Base-by-base conservation (phyloP, 2,797 vertebrate genomes). In the Sebastiscus tertius region DNA sequence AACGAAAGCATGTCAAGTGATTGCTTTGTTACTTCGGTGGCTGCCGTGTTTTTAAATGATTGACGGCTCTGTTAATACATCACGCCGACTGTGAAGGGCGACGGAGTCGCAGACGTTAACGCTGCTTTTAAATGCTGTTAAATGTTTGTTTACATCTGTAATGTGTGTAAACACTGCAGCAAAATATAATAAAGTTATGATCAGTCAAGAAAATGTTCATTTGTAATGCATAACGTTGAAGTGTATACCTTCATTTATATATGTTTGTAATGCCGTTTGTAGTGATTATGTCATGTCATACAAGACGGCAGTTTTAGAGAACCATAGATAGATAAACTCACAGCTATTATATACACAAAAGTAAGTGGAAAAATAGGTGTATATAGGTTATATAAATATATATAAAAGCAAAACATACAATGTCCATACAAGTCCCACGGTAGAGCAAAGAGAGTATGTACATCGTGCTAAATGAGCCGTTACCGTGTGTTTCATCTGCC, bases 1-100 rank as follows among this genome's bases (percentile, higher is more conserved):
- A 81, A 72, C 27, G 52, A 16, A 79, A 79, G 75, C 34, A 5
- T 63, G 74, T 83, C 61, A 55, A 77, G 78, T 81, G 78, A 87
- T 87, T 79, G 74, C 79, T 59, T 61, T n/a, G 54, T 59, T 54
- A 62, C 24, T 13, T 24, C 24, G 14, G 4, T 2, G 42, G 27
- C 46, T 65, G 22, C 36, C 4, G 14, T 26, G 27, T 54, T 75
- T 31, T 34, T 33, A 54, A 56, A 31, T 60, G 80, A 66, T 16
- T 54, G 66, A 24, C 60, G 26, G 55, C n/a, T 56, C 13, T 31
- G 54, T 26, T 59, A 63, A 56, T 4, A 66, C 46, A 33, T 5
- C 34, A 27, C 6, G 26, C 26, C 2, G 18, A 62, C 67, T 64
- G 69, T 9, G 58, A 74, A 60, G 20, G 13, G 1, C 14, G 9